Evolutionary conservation across 2,113 vertebrate species (phyloP).

Genomic region (Grammomys surdaster): DNA sequence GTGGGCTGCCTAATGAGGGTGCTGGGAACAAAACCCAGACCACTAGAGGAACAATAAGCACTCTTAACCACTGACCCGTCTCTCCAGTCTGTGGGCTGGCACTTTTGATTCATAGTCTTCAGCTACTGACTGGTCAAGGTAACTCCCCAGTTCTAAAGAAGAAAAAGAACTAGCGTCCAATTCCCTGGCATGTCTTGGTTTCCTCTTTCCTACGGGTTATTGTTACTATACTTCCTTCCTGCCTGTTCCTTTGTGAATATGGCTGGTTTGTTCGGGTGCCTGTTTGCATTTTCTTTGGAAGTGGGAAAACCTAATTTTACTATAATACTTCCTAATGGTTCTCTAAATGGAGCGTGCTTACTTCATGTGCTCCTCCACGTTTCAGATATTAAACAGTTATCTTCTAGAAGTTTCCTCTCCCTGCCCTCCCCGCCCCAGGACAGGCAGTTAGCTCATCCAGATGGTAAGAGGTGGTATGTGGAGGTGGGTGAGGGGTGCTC

Average conservation of each 20-base stretch:
- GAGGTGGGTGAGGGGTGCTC: not conserved
- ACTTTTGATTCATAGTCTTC: not conserved
- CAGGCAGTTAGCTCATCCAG: conserved; percentile 52
- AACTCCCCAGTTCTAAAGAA: not conserved
- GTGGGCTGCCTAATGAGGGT: not conserved
- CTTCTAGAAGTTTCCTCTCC: conserved; percentile 35
- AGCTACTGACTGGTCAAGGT: not conserved
- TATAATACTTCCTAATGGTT: conserved; percentile 75
- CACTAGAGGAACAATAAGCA: not conserved
- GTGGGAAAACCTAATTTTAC: conserved; percentile 71
- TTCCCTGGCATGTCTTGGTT: not conserved
- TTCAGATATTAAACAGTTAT: conserved; percentile 72
- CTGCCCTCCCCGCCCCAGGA: not conserved
- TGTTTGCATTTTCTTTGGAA: conserved; percentile 72
- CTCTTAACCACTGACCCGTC: not conserved
- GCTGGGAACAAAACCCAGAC: not conserved
- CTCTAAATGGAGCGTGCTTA: conserved; percentile 71
- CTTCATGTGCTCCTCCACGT: conserved; percentile 66
- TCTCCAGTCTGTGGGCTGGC: not conserved
- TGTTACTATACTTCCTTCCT: conserved; percentile 26
- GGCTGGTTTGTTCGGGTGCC: conserved; percentile 12
- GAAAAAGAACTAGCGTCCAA: not conserved
- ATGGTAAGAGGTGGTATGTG: conserved; percentile 32
- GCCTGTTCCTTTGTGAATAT: not conserved
- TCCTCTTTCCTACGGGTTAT: not conserved